A percentile compares a stretch with the other conserved stretches of the same genome.
Evolutionary conservation across 2,797 vertebrate genomes (phyloP).

Genomic region (Discoglossus pictus): DNA sequence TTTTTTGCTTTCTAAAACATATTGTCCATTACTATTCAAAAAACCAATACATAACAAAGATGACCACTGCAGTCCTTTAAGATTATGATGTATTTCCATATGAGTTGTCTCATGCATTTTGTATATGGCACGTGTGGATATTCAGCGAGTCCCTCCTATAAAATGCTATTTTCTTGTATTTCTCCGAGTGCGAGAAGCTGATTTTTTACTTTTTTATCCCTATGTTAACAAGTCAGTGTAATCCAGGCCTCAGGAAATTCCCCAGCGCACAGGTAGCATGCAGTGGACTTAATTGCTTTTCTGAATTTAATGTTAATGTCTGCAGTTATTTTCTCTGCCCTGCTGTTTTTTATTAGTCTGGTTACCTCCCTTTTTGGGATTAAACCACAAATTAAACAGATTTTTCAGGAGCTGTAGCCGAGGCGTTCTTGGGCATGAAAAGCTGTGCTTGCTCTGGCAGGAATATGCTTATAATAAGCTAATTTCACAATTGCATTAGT

Average conservation of each 20-base stretch:
- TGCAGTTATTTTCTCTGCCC: conserved; percentile 6
- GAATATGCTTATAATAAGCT: not conserved
- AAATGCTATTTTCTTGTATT: too few species aligned
- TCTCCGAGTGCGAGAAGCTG: too few species aligned
- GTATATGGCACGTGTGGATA: too few species aligned
- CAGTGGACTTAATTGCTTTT: conserved; percentile 42
- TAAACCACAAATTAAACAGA: not conserved
- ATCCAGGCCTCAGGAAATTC: conserved; percentile 29
- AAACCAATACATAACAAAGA: too few species aligned
- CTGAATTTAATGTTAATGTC: conserved; percentile 23
- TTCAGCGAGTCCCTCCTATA: too few species aligned
- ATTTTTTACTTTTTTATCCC: too few species aligned
- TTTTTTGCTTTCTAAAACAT: too few species aligned
- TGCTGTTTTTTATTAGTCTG: conserved; percentile 19
- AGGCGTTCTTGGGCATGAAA: not conserved
- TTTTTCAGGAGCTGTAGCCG: not conserved
- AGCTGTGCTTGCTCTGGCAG: not conserved
- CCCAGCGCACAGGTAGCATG: conserved; percentile 12
- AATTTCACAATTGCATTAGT: too few species aligned
- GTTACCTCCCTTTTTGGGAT: not conserved
- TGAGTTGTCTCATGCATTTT: too few species aligned
- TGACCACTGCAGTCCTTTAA: too few species aligned
- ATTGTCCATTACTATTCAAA: too few species aligned
- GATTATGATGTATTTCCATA: too few species aligned
- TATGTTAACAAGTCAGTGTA: conserved; percentile 1